Evolutionary conservation across 2,113 vertebrate genomes (phyloP).

Genomic region (Ovibos moschatus): DNA sequence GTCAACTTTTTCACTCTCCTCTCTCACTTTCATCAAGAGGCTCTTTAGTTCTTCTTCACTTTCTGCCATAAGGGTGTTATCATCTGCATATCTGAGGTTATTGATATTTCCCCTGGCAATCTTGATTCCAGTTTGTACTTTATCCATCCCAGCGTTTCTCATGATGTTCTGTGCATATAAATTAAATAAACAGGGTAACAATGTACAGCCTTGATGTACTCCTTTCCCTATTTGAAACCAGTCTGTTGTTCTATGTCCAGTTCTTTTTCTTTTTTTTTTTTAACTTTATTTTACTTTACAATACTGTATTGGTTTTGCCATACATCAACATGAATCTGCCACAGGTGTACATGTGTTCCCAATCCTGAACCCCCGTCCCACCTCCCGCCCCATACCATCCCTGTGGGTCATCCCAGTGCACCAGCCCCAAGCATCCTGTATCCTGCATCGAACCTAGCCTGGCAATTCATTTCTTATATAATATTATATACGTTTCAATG

Average conservation of each 20-base stretch:
- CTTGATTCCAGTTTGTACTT: background rate
- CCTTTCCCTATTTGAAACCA: background rate
- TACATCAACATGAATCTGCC: too few relatives aligned
- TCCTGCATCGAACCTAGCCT: too few relatives aligned
- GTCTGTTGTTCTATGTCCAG: background rate
- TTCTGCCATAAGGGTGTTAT: background rate
- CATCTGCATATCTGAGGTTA: background rate
- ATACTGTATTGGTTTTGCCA: too few relatives aligned
- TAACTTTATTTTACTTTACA: too few relatives aligned
- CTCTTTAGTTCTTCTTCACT: background rate
- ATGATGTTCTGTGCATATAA: background rate
- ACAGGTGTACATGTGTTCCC: too few relatives aligned
- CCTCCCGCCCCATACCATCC: too few relatives aligned
- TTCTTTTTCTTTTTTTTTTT: background rate
- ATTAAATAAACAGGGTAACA: background rate
- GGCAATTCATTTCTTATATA: accelerated
- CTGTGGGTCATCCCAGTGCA: too few relatives aligned
- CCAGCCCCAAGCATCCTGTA: too few relatives aligned
- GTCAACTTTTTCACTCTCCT: background rate
- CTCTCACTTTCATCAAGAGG: background rate
- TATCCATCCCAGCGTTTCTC: background rate
- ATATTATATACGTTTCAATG: too few relatives aligned
- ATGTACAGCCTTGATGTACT: background rate
- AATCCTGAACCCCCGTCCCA: too few relatives aligned
- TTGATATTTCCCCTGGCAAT: background rate